phyloP scores from a whole-genome alignment of 2,113 vertebrate genomes.

The Henicopernis longicauda region DNA sequence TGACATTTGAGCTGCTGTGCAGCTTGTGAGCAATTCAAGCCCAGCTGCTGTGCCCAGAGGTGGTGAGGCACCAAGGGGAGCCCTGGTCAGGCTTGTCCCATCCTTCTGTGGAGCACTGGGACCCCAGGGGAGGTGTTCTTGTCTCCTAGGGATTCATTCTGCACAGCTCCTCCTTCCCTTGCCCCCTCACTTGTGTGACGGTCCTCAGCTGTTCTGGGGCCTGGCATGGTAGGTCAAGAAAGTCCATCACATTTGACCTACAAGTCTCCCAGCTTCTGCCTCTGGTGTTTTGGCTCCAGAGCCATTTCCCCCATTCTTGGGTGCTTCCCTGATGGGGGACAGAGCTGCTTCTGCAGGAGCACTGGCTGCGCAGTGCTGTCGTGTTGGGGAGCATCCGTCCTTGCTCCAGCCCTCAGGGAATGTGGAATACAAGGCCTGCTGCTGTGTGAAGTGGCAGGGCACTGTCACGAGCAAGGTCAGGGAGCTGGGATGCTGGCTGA shows the following conservation, averaged over 20 bases:
- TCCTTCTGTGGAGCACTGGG: background rate
- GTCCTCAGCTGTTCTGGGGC: background rate
- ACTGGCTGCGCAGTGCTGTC: background rate
- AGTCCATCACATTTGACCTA: background rate
- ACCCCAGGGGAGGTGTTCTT: background rate
- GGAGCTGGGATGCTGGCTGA: background rate
- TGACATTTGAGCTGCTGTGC: background rate
- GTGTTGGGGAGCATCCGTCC: background rate
- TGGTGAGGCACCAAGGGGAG: background rate
- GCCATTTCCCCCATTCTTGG: background rate
- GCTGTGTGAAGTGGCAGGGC: fast-evolving
- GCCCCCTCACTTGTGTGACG: background rate
- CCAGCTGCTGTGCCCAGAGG: background rate
- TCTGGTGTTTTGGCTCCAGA: background rate
- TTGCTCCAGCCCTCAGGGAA: fast-evolving
- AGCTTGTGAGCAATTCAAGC: background rate
- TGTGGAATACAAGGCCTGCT: background rate
- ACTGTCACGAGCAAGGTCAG: fast-evolving
- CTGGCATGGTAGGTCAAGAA: background rate
- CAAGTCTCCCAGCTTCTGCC: background rate
- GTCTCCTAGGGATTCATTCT: background rate
- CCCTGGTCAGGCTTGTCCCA: background rate
- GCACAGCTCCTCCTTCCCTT: background rate
- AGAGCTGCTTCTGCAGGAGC: background rate
- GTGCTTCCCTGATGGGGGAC: background rate